Base-by-base conservation (phyloP, 2,888 invertebrate genomes). In the Oscheius sp. region DNA sequence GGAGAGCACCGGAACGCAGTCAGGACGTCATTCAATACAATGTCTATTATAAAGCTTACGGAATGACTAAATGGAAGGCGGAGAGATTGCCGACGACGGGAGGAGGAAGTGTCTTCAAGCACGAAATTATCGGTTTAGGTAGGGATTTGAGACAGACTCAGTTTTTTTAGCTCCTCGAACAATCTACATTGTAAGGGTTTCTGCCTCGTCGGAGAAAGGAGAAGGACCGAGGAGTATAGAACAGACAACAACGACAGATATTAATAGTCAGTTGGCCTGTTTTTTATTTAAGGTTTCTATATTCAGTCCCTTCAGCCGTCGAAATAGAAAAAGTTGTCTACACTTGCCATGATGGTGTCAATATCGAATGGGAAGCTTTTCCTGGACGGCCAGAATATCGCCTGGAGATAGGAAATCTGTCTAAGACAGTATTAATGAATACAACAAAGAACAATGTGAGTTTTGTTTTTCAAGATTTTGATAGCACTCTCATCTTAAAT, bases 171-270 rank as follows among this genome's bases (percentile, higher is more conserved):
- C 68, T 26, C 75, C 83, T 0, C 64, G 73, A 61, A 82, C 80
- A 9, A 59, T 63, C 2, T 84, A 84, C 64, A 70, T 75, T 24
- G 67, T 84, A 6, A 72, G 78, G 24, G 69, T 84, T 12, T 75
- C 81, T 9, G 82, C 82, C 0, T 77, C 82, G 12, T 82, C 84
- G 2, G 17, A 51, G 2, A 80, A 78, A 57, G 84, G 84, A 51
- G 85, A 84, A 72, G 80, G 84, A 14, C 69, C 71, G n/a, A 78
- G 74, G 67, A 83, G 81, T 69, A 70, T 68, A 0, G 79, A 80
- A 32, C 62, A 76, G 47, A 20, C 71, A 8, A 74, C 71, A 6
- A 68, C 73, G 26, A 84, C 84, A 2, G 77, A 77, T 38, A 41
- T 61, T 0, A 26, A 32, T 9, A 59, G 70, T 70, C 3, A 45